Percentiles rank a stretch among this genome's conserved stretches.
These are phyloP conservation scores for Leucophora obtusa DNA, from an alignment of 2,888 invertebrate genomes.

Conservation along the genomic window DNA sequence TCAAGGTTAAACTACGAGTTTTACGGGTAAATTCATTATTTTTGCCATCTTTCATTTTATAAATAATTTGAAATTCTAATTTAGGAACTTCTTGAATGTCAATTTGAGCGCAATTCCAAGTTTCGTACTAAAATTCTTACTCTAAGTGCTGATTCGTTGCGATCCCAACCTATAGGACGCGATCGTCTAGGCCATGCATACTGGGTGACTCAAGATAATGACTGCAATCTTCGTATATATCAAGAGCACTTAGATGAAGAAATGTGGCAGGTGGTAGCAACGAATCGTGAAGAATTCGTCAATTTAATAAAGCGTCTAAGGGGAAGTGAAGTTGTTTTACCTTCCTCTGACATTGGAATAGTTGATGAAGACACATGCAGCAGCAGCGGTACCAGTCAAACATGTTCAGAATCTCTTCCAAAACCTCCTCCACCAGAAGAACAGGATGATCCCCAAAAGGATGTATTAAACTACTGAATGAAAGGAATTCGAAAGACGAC, in stretches of 20 bases:
- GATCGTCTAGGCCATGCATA: constrained; percentile 95
- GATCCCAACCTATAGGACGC: constrained; percentile 92
- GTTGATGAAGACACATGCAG: constrained; percentile 84
- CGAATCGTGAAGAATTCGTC: constrained; percentile 89
- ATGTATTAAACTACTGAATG: constrained; percentile 75
- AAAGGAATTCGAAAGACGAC: constrained; percentile 49
- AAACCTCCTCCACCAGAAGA: constrained; percentile 71
- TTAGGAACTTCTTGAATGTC: constrained; percentile 92
- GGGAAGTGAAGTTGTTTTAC: constrained; percentile 83
- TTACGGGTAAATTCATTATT: constrained; percentile 86
- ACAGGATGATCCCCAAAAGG: constrained; percentile 80
- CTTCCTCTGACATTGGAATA: constrained; percentile 80
- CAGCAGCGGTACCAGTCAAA: constrained; percentile 78
- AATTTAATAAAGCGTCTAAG: constrained; percentile 87
- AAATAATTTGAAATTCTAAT: neutral
- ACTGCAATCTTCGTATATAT: constrained; percentile 93
- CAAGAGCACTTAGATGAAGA: constrained; percentile 98
- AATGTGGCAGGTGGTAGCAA: constrained; percentile 94
- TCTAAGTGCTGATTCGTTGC: constrained; percentile 87
- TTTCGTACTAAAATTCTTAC: constrained; percentile 94
- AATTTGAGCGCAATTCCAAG: constrained; percentile 95
- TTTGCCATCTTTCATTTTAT: neutral
- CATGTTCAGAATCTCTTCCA: constrained; percentile 59
- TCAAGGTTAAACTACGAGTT: constrained; percentile 91
- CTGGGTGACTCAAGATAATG: constrained; percentile 94